phyloP scores from a whole-genome alignment of 2,797 vertebrate genomes.

The Scleropages formosus region DNA sequence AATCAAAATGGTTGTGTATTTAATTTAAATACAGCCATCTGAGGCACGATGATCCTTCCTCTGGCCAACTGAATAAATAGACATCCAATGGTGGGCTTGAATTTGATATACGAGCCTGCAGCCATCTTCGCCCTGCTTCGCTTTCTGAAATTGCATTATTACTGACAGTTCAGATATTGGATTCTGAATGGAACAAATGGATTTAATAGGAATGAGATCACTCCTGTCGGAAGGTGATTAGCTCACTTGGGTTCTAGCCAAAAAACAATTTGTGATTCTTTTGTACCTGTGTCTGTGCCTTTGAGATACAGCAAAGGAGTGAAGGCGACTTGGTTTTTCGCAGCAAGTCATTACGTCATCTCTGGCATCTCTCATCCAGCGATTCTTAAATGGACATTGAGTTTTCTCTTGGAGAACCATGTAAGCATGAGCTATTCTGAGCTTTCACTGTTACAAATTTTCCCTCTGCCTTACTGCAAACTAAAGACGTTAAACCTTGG shows the following conservation, averaged over 20 bases:
- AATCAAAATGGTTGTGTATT: not conserved
- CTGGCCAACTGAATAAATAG: constrained; percentile 31
- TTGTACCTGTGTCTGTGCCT: constrained; percentile 53
- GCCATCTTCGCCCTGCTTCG: constrained; percentile 28
- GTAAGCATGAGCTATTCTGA: constrained; percentile 43
- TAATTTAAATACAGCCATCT: constrained; percentile 26
- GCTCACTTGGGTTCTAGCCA: constrained; percentile 50
- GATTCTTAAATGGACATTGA: constrained; percentile 29
- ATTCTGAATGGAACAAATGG: constrained; percentile 56
- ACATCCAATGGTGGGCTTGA: constrained; percentile 27
- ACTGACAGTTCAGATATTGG: constrained; percentile 56
- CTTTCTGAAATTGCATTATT: constrained; percentile 50
- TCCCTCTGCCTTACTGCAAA: constrained; percentile 37
- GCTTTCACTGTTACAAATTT: constrained; percentile 43
- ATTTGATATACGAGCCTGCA: constrained; percentile 36
- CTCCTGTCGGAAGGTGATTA: constrained; percentile 51
- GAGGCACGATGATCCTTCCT: not conserved
- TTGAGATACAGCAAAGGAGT: constrained; percentile 14
- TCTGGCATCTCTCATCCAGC: not conserved
- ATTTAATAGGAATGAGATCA: constrained; percentile 59
- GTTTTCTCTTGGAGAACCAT: not conserved
- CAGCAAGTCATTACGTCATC: constrained; percentile 46
- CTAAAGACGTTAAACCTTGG: constrained; percentile 51
- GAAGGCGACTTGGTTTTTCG: constrained; percentile 42
- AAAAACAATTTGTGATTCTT: constrained; percentile 58